Evolutionary conservation across 1,140 invertebrate species (phyloP).

Genomic region (Drosophila baimaii): DNA sequence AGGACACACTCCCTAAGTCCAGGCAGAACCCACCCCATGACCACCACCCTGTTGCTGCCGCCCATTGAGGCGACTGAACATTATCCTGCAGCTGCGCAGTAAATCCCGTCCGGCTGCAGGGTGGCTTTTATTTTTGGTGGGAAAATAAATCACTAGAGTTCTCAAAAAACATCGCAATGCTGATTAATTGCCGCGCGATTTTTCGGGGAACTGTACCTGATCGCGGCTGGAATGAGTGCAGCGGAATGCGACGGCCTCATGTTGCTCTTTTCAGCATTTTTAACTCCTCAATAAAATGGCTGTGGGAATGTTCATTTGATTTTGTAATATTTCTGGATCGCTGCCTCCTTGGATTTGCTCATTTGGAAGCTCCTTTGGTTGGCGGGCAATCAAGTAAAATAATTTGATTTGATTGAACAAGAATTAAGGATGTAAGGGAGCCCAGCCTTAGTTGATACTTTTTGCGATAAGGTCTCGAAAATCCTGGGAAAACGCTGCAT

Average conservation of each 20-base stretch:
- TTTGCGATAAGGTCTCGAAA: conserved; percentile 23
- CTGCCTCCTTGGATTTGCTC: conserved; percentile 32
- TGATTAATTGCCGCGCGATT: conserved; percentile 58
- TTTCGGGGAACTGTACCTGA: conserved; percentile 59
- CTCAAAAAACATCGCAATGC: conserved; percentile 37
- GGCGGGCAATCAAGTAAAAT: conserved; percentile 51
- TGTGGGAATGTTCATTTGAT: conserved; percentile 57
- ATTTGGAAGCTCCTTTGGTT: conserved; percentile 35
- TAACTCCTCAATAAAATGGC: conserved; percentile 26
- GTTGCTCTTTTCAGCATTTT: conserved; percentile 62
- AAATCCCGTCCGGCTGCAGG: conserved; percentile 43
- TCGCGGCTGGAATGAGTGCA: conserved; percentile 30
- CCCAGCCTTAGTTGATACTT: conserved; percentile 21
- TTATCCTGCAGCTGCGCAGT: conserved; percentile 73
- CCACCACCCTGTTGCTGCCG: conserved; percentile 48
- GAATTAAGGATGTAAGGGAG: conserved; percentile 7
- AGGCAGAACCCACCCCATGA: conserved; percentile 41
- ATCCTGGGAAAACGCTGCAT: conserved; percentile 46
- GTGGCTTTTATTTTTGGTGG: conserved; percentile 68
- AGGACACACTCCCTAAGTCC: conserved; percentile 46
- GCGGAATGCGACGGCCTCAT: conserved; percentile 65
- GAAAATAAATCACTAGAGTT: conserved; percentile 58
- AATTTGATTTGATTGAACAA: conserved; percentile 42
- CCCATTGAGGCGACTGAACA: background rate
- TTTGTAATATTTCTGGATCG: conserved; percentile 26